A percentile compares a stretch with the other conserved stretches of the same genome.
Conservation (phyloP, 2,797 vertebrate genomes). For the Dallia pectoralis region DNA sequence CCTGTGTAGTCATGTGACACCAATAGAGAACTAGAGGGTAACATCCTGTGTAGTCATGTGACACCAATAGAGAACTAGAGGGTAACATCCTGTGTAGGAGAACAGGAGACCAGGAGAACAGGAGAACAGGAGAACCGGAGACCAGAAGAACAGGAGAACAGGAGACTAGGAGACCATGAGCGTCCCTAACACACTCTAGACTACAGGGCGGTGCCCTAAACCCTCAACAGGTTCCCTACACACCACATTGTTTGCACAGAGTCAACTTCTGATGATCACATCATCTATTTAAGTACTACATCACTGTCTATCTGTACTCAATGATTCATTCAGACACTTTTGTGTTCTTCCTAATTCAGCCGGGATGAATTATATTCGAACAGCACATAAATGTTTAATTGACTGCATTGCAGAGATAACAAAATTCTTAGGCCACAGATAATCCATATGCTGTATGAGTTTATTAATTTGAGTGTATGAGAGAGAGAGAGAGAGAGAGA, state of each 20-base stretch:
- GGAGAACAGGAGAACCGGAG: no score
- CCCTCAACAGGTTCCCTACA: not conserved
- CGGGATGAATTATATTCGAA: slow-evolving; percentile 69
- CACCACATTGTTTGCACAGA: not conserved
- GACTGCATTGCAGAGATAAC: slow-evolving; percentile 69
- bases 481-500: not conserved
- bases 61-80: no score
- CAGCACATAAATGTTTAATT: slow-evolving; percentile 74
- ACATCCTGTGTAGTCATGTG: no score
- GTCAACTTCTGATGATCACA: slow-evolving; percentile 32
- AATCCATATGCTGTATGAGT: slow-evolving; percentile 20
- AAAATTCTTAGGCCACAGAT: slow-evolving; percentile 47
- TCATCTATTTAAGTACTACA: slow-evolving; percentile 17
- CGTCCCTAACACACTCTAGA: no score
- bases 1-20: no score
- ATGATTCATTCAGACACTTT: slow-evolving; percentile 44
- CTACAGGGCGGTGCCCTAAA: no score
- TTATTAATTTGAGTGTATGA: not conserved
- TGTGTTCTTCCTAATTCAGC: slow-evolving; percentile 64
- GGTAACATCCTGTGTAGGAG: no score
- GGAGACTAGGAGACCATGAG: slow-evolving; percentile 14
- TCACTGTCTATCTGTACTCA: slow-evolving; percentile 19
- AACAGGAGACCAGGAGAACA: no score
- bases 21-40: no score
- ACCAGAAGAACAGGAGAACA: no score